Evolutionary conservation across 2,797 vertebrate genomes (phyloP).

Genomic region (Eupleurogrammus muticus): DNA sequence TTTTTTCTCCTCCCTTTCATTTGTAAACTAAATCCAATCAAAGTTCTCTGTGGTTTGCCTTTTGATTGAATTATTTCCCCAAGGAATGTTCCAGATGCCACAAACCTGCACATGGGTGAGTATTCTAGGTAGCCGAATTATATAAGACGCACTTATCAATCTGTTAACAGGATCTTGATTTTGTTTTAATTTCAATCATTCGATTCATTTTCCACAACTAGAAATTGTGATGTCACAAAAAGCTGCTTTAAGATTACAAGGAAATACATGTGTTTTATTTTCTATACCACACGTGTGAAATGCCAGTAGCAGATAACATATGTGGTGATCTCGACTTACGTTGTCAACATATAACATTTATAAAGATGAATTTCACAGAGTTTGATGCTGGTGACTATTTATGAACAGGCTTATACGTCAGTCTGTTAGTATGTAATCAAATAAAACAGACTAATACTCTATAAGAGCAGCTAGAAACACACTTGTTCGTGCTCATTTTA

Average conservation of each 20-base stretch:
- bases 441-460: not conserved
- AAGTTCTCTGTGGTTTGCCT: slow-evolving; percentile 74
- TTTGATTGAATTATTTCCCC: slow-evolving; percentile 76
- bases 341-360: not conserved
- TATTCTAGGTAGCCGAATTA: slow-evolving; percentile 70
- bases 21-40: slow-evolving; percentile 66
- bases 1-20: slow-evolving; percentile 22
- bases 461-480: not conserved
- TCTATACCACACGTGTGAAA: not conserved
- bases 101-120: slow-evolving; percentile 80
- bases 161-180: not conserved
- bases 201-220: not conserved
- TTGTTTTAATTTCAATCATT: not conserved
- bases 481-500: not conserved
- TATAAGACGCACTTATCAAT: not conserved
- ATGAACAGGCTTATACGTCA: not conserved
- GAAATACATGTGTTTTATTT: not conserved
- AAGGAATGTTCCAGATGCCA: slow-evolving; percentile 76
- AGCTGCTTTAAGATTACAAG: not conserved
- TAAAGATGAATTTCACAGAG: not conserved
- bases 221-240: not conserved
- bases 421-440: not conserved
- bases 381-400: not conserved
- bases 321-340: not conserved
- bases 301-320: not conserved